Conservation (phyloP, 2,113 vertebrate genomes). For the Leptobrachium ailaonicum region DNA sequence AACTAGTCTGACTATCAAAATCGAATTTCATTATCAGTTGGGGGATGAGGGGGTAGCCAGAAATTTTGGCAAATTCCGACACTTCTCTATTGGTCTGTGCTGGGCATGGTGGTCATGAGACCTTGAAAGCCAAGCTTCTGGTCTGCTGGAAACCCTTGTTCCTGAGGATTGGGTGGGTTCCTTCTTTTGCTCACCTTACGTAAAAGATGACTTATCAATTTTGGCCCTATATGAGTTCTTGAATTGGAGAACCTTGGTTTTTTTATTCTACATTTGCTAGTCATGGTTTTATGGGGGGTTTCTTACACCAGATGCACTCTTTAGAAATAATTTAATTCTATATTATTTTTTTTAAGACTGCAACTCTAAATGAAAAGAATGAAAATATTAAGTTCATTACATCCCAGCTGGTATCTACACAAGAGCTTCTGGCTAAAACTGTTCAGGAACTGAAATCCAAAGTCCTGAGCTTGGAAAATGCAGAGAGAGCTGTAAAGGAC, state of each 20-base stretch:
- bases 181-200: not conserved
- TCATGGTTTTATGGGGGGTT: not conserved
- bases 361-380: conserved; percentile 62
- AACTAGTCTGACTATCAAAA: too few species aligned
- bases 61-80: too few species aligned
- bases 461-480: conserved; percentile 58
- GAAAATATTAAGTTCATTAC: conserved; percentile 63
- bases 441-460: conserved; percentile 56
- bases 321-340: not conserved
- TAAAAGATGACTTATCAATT: not conserved
- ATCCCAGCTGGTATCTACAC: conserved; percentile 62
- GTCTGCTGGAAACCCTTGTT: too few species aligned
- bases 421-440: conserved; percentile 61
- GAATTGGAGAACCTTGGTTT: not conserved
- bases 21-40: too few species aligned
- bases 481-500: conserved; percentile 57
- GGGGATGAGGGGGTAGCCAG: too few species aligned
- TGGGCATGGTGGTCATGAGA: too few species aligned
- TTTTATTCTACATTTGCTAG: not conserved
- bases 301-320: too few species aligned
- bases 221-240: not conserved
- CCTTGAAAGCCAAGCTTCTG: too few species aligned
- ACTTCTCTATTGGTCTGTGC: too few species aligned
- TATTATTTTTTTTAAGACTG: conserved; percentile 56
- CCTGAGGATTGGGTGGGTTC: not conserved